These are phyloP conservation scores for Phalanger gymnotis DNA, from an alignment of 2,797 vertebrate genomes.

Conservation along the genomic window DNA sequence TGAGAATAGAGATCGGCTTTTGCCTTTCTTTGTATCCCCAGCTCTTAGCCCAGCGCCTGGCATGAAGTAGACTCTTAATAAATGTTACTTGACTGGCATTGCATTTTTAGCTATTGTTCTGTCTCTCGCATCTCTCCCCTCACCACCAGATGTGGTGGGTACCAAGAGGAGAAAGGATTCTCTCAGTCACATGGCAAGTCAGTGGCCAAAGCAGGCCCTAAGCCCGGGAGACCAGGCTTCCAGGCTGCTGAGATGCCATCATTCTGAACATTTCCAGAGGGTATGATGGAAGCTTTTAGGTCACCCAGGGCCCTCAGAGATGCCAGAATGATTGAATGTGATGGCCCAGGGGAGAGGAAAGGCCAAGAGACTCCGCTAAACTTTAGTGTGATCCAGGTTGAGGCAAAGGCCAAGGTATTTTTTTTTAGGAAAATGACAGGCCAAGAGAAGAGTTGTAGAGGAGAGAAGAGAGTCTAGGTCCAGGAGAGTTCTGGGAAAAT, in stretches of 20 bases:
- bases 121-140: not conserved
- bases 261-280: not conserved
- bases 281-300: not conserved
- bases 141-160: not conserved
- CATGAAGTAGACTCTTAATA: not conserved
- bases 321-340: not conserved
- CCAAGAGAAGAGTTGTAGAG: constrained; percentile 14
- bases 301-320: not conserved
- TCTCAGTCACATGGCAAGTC: accelerated
- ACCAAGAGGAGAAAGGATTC: not conserved
- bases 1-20: not conserved
- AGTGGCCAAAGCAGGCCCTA: not conserved
- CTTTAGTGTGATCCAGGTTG: not conserved
- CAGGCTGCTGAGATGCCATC: not conserved
- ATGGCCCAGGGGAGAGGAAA: not conserved
- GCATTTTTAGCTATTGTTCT: not conserved
- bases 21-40: not conserved
- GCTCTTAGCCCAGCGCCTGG: not conserved
- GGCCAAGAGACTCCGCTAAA: not conserved
- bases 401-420: constrained; percentile 25
- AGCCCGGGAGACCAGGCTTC: not conserved
- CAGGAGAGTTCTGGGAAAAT: not conserved
- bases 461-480: not conserved
- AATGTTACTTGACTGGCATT: not conserved
- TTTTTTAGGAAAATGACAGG: not conserved